Conservation (phyloP, 2,888 invertebrate genomes). For the Tipula vernalis region DNA sequence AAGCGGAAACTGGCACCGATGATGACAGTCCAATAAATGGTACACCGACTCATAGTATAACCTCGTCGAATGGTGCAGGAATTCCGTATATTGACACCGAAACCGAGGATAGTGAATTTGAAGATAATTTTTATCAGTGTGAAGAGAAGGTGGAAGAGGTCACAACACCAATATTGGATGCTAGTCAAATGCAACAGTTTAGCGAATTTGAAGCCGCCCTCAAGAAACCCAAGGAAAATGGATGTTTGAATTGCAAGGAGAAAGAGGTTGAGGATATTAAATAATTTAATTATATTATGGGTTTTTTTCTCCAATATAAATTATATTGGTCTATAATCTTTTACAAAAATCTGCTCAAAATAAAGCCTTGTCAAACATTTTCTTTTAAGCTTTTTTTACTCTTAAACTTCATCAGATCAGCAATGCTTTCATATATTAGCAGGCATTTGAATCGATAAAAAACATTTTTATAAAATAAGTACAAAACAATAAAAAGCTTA, state of each 20-base stretch:
- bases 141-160: neutral
- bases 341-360: neutral
- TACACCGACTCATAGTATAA: neutral
- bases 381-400: neutral
- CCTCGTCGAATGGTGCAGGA: neutral
- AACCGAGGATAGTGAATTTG: conserved; percentile 10
- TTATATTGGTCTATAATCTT: neutral
- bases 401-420: neutral
- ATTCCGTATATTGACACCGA: conserved; percentile 6
- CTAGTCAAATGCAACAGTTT: neutral
- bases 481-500: neutral
- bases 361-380: neutral
- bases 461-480: neutral
- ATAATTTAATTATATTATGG: neutral
- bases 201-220: neutral
- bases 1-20: neutral
- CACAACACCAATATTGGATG: neutral
- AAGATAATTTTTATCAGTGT: neutral
- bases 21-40: neutral
- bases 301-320: neutral
- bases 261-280: neutral
- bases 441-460: neutral
- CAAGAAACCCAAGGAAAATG: neutral
- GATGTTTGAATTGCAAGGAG: neutral
- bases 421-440: neutral